Evolutionary conservation across 2,888 invertebrate genomes (phyloP), one percentile per base, ranked within the genome.

Genomic region (Cheilosia pagana): DNA sequence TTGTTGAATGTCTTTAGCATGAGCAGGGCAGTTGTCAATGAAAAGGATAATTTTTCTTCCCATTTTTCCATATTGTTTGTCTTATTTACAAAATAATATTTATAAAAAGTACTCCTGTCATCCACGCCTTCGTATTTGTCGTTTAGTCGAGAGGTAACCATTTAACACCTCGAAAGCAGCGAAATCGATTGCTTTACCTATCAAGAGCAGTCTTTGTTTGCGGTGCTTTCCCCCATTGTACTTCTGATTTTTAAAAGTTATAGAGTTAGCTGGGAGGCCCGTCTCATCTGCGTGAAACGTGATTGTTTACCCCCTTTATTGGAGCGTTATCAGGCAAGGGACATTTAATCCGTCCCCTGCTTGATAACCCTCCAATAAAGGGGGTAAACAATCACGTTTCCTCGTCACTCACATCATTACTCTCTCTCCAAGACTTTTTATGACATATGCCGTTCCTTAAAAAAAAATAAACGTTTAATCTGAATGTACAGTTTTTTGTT

Each of bases 211-310:
- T 53, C 28, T 28, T 28, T 28, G 28, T 28, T 28, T 28, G 7
- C 28, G 6, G 28, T 6, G 28, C 28, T 28, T 28, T 28, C 7
- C 28, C 7, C 28, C 28, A 28, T 28, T 6, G 28, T 7, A 35
- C 55, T 59, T 59, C 35, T 62, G 43, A 28, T 62, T 62, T 62
- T 67, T 50, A 67, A 67, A 67, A 25, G 31, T 23, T 25, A 67
- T 39, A 28, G 52, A 31, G 23, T 52, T 67, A 48, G 53, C 41
- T 67, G 67, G 67, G 16, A 52, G 39, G 14, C 71, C 71, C 10
- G 71, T 60, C 62, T 72, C 72, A 48, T 62, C 72, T 28, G 52
- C 52, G n/a, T n/a, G n/a, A n/a, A n/a, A n/a, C n/a, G n/a, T n/a
- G n/a, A n/a, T n/a, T n/a, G n/a, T n/a, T n/a, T n/a, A n/a, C n/a